These are phyloP conservation scores for Emydocephalus ijimae DNA, from an alignment of 2,113 vertebrate genomes.

Conservation along the genomic window DNA sequence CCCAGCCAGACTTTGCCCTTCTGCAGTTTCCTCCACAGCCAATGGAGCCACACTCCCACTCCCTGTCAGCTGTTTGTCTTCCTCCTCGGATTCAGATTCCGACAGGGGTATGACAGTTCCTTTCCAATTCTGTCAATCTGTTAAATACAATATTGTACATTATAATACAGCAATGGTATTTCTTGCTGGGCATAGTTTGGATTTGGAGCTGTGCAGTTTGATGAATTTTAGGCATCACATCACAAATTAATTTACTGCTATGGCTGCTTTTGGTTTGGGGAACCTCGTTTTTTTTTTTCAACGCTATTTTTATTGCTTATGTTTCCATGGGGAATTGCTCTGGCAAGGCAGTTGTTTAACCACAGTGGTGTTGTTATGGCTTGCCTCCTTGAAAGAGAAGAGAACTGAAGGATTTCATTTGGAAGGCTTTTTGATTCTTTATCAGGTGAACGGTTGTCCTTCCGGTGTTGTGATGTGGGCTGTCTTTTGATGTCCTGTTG, in stretches of 20 bases:
- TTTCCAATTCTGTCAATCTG: too few species aligned
- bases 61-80: too few species aligned
- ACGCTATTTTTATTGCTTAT: neutral
- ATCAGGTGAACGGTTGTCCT: neutral
- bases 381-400: neutral
- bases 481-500: neutral
- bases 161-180: neutral
- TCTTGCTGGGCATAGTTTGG: neutral
- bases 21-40: too few species aligned
- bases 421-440: neutral
- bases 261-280: neutral
- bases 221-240: neutral
- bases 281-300: too few species aligned
- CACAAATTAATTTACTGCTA: neutral
- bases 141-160: neutral
- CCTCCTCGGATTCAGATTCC: too few species aligned
- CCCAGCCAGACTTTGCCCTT: too few species aligned
- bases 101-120: too few species aligned
- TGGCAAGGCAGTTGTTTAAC: neutral
- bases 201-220: neutral
- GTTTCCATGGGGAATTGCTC: neutral
- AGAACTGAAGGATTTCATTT: neutral
- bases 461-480: neutral
- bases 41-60: too few species aligned
- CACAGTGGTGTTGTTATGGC: too few species aligned